phyloP scores from a whole-genome alignment of 2,797 vertebrate species.

The Epinephelus malabaricus region DNA sequence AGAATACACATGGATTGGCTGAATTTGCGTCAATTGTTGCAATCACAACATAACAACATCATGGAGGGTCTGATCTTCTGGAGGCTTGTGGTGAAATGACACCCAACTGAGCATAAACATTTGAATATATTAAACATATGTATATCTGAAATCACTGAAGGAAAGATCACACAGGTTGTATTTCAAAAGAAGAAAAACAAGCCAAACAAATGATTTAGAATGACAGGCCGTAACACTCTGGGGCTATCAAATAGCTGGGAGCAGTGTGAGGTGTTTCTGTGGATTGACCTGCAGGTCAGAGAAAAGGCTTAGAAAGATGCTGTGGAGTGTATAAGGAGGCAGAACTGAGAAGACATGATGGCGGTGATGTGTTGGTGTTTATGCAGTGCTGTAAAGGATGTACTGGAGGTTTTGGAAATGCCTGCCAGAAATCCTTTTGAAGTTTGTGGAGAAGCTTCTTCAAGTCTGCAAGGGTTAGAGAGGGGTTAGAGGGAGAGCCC shows the following conservation, averaged over 20 bases:
- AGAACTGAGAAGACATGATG: neutral
- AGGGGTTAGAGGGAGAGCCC: conserved; percentile 2
- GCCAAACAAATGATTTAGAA: neutral
- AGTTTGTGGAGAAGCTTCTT: conserved; percentile 26
- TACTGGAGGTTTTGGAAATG: conserved; percentile 17
- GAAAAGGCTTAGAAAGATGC: conserved; percentile 2
- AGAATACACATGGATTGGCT: too few species aligned
- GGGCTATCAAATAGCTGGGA: conserved; percentile 1
- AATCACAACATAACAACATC: too few species aligned
- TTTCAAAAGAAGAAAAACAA: conserved; percentile 7
- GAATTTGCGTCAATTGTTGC: too few species aligned
- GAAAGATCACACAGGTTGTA: neutral
- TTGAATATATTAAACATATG: too few species aligned
- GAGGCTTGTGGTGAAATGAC: too few species aligned
- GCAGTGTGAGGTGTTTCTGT: conserved; percentile 3
- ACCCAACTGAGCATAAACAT: too few species aligned
- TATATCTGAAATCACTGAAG: too few species aligned
- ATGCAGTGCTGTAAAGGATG: conserved; percentile 10
- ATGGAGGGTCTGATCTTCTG: too few species aligned
- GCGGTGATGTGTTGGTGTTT: conserved; percentile 3
- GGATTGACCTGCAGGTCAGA: conserved; percentile 14
- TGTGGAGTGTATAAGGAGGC: neutral
- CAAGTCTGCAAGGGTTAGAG: conserved; percentile 10
- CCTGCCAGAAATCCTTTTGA: conserved; percentile 30
- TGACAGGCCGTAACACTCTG: neutral